Evolutionary conservation across 2,888 invertebrate genomes (phyloP).

Genomic region (Aethes cnicana): DNA sequence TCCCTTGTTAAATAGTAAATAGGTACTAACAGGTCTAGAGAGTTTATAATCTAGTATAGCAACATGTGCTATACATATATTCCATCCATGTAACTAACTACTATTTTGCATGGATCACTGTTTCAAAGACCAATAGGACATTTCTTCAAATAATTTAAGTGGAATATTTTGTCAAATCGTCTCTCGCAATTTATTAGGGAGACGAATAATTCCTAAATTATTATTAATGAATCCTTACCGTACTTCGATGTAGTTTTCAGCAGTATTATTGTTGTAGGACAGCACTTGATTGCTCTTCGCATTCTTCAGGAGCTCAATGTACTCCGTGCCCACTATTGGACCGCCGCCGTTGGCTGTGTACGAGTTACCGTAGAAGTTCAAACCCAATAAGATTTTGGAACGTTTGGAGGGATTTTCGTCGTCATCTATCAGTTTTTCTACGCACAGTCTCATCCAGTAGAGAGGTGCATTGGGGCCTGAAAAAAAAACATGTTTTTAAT

Average conservation of each 20-base stretch:
- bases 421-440: slow-evolving; percentile 87
- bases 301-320: slow-evolving; percentile 87
- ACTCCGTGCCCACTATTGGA: slow-evolving; percentile 90
- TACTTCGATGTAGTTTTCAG: slow-evolving; percentile 93
- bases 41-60: too few species aligned
- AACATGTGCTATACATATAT: too few species aligned
- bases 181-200: too few species aligned
- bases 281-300: slow-evolving; percentile 87
- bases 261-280: slow-evolving; percentile 88
- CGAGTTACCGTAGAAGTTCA: slow-evolving; percentile 97
- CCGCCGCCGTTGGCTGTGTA: slow-evolving; percentile 92
- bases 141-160: too few species aligned
- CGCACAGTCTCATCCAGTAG: slow-evolving; percentile 89
- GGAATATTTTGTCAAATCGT: too few species aligned
- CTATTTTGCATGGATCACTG: too few species aligned
- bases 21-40: too few species aligned
- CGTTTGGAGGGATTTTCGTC: slow-evolving; percentile 82
- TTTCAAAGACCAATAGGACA: too few species aligned
- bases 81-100: too few species aligned
- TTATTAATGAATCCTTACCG: slow-evolving; percentile 85
- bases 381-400: slow-evolving; percentile 91
- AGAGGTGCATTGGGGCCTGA: slow-evolving; percentile 94
- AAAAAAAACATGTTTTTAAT: slow-evolving; percentile 33
- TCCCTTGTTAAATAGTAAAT: too few species aligned
- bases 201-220: too few species aligned